Base-by-base conservation (phyloP, 2,888 invertebrate species). In the Lysandra coridon region DNA sequence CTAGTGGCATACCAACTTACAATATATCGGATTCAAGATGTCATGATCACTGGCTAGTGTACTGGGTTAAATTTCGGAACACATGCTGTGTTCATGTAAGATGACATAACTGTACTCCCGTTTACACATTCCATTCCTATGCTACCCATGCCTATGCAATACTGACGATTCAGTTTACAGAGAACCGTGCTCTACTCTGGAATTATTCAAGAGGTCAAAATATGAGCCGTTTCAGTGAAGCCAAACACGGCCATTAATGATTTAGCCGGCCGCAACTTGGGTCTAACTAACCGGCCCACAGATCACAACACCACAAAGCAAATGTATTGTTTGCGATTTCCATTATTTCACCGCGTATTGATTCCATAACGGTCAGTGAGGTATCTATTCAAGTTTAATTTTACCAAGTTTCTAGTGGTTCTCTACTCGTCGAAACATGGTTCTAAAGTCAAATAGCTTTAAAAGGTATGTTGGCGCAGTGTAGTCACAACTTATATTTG, bases 221-320 rank as follows among this genome's bases (percentile, higher is more conserved):
- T 75, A 75, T 53, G 53, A 75, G 75, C 75, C 49, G 75, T 30
- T 53, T 44, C 14, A 75, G 44, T 30, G 53, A 12, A 75, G 4
- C 75, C 53, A 75, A 73, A 74, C 74, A 74, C 44, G 23, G 44
- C 23, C 74, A 74, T 74, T 74, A 44, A 74, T 74, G 74, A 74
- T 44, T 74, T 74, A 74, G 74, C 53, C 23, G 10, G 53, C 53
- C 75, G 53, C 75, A 75, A 75, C 75, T 30, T 49, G 75, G n/a
- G 49, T 74, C 73, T 74, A 73, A 78, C 78, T 78, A 78, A 78
- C 53, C 69, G 73, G 73, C 10, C 73, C 78, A 60, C 73, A 78
- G 78, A 78, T 78, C 78, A 78, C n/a, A 74, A 73, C 33, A 69
- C 73, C 57, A n/a, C 73, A 60, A 73, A 57, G 12, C 53, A 53